Evolutionary conservation across 1,140 invertebrate genomes (phyloP).

Genomic region (Heliconius eleuchia): DNA sequence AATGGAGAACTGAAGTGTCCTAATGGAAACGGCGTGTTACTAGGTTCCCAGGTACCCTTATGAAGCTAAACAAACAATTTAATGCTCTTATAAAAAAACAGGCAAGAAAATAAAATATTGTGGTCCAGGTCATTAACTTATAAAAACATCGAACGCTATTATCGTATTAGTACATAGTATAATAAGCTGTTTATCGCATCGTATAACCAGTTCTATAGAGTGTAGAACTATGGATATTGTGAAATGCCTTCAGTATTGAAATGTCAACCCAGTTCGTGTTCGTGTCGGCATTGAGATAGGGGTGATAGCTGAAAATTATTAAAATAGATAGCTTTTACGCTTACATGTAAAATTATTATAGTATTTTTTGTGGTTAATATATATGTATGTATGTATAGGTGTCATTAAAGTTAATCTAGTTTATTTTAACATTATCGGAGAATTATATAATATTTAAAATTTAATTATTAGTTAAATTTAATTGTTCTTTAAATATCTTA

Average conservation of each 20-base stretch:
- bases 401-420: background rate
- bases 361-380: background rate
- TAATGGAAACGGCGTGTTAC: too few relatives aligned
- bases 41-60: too few relatives aligned
- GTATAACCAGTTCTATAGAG: conserved; percentile 60
- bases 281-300: conserved; percentile 28
- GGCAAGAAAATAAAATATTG: background rate
- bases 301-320: conserved; percentile 19
- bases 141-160: conserved; percentile 32
- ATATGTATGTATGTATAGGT: background rate
- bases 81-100: background rate
- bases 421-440: too few relatives aligned
- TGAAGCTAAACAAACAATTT: too few relatives aligned
- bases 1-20: too few relatives aligned
- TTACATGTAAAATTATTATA: background rate
- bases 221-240: conserved; percentile 71
- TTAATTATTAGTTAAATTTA: too few relatives aligned
- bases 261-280: conserved; percentile 68
- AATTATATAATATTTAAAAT: too few relatives aligned
- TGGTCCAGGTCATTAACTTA: background rate
- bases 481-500: too few relatives aligned
- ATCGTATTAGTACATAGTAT: conserved; percentile 52
- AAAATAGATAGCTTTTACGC: conserved; percentile 10
- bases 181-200: conserved; percentile 70
- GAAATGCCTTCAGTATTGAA: conserved; percentile 76